Base-by-base conservation (phyloP, 2,113 vertebrate species). In the Cryptomyrus ogoouensis region DNA sequence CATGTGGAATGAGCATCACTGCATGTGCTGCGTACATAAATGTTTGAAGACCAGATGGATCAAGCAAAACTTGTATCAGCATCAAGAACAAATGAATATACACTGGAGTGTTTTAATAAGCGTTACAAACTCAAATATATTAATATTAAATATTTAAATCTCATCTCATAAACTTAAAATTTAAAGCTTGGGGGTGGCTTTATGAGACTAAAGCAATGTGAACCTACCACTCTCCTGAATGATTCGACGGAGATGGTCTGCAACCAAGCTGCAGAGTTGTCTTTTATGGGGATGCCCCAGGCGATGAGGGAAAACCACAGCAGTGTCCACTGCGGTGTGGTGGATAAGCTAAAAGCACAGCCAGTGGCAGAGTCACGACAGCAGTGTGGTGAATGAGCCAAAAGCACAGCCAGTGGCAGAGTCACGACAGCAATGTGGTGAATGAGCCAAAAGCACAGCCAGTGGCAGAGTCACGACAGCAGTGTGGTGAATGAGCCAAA, bases 171-270 rank as follows among this genome's bases (percentile, higher is more conserved):
- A 42, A 35, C 17, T 35, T 35, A 39, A 35, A 42, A 80, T 80
- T 42, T 21, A 83, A 24, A 39, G 19, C 31, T 21, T 3, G 5
- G 19, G 39, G 80, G 17, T n/a, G 19, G 17, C 21, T 42, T 83
- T 24, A 8, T 84, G 35, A 47, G 12, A 24, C 8, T 21, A n/a
- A n/a, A 24, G n/a, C 27, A 39, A 35, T 17, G 3, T 88, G n/a
- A 89, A 56, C 96, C 94, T 96, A 97, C 97, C 96, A 89, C 95
- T 95, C 89, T 97, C 96, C 89, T 96, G 96, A 92, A 94, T 94
- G 91, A 97, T 96, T 91, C 93, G 96, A 89, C 91, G 92, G 5
- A 97, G 95, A 91, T 95, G 93, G 44, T 97, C 97, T 58, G 96
- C 94, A 1, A 95, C 94, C 50, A 97, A 93, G 83, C 88, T 95